phyloP scores from a whole-genome alignment of 2,113 vertebrate genomes.

The Loxodonta africana region DNA sequence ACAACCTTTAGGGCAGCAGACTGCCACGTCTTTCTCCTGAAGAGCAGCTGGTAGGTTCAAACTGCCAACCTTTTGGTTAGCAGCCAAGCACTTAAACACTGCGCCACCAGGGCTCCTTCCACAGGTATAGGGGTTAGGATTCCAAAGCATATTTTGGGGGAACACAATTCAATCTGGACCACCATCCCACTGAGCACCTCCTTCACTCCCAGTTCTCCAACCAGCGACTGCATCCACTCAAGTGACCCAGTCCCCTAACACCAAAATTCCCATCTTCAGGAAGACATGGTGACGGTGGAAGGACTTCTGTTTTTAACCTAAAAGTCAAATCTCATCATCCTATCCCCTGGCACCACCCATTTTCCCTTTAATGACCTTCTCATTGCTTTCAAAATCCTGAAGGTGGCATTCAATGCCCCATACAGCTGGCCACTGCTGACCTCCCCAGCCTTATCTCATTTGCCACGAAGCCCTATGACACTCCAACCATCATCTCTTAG shows the following conservation, averaged over 20 bases:
- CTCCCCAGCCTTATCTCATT: neutral
- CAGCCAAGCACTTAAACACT: no score
- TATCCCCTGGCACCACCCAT: neutral
- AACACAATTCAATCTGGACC: neutral
- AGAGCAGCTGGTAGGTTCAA: neutral
- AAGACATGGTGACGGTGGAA: neutral
- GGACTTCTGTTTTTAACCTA: neutral
- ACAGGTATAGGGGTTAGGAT: no score
- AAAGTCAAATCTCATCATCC: neutral
- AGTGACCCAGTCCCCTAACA: neutral
- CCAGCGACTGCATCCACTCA: neutral
- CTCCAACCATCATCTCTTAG: neutral
- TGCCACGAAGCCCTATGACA: no score
- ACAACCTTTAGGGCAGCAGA: neutral
- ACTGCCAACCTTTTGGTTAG: neutral
- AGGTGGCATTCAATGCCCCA: neutral
- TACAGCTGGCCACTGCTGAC: no score
- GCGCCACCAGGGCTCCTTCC: no score
- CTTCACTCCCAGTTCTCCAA: neutral
- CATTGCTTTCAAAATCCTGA: neutral
- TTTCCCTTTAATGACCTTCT: neutral
- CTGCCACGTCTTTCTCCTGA: neutral
- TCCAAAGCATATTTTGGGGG: neutral
- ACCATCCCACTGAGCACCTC: neutral
- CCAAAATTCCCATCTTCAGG: neutral